Evolutionary conservation across 1,140 invertebrate genomes (phyloP).

Genomic region (Camponotus floridanus): DNA sequence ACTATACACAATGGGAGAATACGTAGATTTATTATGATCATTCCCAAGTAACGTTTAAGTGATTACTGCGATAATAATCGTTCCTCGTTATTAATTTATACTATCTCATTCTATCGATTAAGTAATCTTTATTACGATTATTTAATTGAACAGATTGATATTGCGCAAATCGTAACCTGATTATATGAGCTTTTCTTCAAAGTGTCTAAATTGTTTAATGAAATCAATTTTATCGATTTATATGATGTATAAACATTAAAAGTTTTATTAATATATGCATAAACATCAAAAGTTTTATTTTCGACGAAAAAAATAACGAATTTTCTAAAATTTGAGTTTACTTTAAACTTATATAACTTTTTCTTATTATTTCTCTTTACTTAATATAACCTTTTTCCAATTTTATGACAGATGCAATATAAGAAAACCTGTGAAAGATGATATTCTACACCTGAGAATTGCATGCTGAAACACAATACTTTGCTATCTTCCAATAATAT

Average conservation of each 20-base stretch:
- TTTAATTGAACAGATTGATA: background rate
- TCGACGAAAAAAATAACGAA: background rate
- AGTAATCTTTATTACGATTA: conserved; percentile 13
- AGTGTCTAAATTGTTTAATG: background rate
- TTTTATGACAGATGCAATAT: background rate
- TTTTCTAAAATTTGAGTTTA: background rate
- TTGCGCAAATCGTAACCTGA: background rate
- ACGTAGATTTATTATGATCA: background rate
- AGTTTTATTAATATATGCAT: background rate
- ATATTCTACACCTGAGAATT: conserved; percentile 39
- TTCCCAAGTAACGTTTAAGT: conserved; percentile 39
- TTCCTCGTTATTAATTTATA: conserved; percentile 13
- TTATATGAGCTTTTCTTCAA: background rate
- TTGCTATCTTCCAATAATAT: conserved; percentile 19
- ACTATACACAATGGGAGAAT: background rate
- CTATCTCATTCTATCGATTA: conserved; percentile 6
- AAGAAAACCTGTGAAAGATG: conserved; percentile 24
- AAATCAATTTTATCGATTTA: background rate
- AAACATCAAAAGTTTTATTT: background rate
- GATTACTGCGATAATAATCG: conserved; percentile 1
- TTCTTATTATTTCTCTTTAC: background rate
- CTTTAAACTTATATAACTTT: background rate
- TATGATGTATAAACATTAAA: background rate
- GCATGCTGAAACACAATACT: conserved; percentile 48
- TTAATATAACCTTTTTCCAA: background rate